Percentiles rank a stretch among this genome's conserved stretches.
Evolutionary conservation across 2,888 invertebrate genomes (phyloP).

Genomic region (Aphodius sticticus): DNA sequence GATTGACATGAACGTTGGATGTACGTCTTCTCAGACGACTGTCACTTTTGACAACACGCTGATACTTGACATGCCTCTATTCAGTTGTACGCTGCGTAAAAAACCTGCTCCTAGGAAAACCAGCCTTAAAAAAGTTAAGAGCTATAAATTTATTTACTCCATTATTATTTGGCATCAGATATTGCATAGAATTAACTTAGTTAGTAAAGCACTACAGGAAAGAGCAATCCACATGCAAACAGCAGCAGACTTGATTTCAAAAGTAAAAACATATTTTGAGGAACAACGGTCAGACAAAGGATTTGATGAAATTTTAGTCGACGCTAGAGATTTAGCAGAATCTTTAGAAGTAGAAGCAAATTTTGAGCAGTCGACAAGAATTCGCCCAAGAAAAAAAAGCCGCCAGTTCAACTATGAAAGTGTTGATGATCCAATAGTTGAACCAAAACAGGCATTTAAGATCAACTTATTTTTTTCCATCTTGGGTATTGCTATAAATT

Average conservation of each 20-base stretch:
- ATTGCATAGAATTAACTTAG: conserved; percentile 12
- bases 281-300: conserved; percentile 16
- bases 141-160: conserved; percentile 5
- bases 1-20: too few relatives aligned
- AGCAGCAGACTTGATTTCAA: conserved; percentile 19
- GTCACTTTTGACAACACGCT: too few relatives aligned
- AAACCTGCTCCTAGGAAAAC: too few relatives aligned
- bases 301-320: conserved; percentile 24
- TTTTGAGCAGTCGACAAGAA: neutral
- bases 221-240: conserved; percentile 16
- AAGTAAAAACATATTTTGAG: conserved; percentile 22
- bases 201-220: conserved; percentile 19
- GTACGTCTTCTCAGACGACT: too few relatives aligned
- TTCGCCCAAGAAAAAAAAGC: conserved; percentile 21
- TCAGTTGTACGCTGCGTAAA: too few relatives aligned
- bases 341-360: conserved; percentile 9
- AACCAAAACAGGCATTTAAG: conserved; percentile 22
- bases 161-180: conserved; percentile 19
- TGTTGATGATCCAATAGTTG: conserved; percentile 12
- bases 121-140: conserved; percentile 17
- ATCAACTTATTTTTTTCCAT: conserved; percentile 23
- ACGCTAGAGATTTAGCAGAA: conserved; percentile 23
- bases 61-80: too few relatives aligned
- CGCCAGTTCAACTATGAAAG: conserved; percentile 23
- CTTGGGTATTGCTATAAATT: conserved; percentile 22